A percentile compares a stretch with the other conserved stretches of the same genome.
Conservation (phyloP, 2,797 vertebrate species). For the Pyrocephalus nanus region DNA sequence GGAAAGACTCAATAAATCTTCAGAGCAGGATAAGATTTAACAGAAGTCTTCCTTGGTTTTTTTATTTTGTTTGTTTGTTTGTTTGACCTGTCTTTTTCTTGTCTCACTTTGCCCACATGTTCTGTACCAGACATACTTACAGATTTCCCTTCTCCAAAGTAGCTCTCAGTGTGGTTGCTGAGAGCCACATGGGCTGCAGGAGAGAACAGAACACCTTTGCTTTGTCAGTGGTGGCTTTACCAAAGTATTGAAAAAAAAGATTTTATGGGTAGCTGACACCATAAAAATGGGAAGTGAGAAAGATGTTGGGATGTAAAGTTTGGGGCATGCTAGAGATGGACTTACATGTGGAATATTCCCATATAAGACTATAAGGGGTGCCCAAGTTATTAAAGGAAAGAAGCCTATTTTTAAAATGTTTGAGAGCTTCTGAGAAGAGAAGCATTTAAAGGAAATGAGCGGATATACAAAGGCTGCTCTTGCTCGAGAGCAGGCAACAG, state of each 20-base stretch:
- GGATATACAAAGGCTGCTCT: background rate
- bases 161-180: background rate
- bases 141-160: background rate
- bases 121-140: background rate
- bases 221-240: background rate
- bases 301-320: background rate
- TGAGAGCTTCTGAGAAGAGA: background rate
- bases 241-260: background rate
- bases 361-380: rapidly evolving
- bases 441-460: background rate
- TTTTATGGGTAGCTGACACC: background rate
- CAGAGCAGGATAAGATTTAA: background rate
- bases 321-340: background rate
- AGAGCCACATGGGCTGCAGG: background rate
- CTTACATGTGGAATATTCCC: background rate
- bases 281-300: background rate
- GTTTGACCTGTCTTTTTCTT: background rate
- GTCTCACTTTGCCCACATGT: background rate
- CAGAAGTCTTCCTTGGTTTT: background rate
- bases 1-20: background rate
- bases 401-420: background rate
- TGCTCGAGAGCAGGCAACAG: background rate
- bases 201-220: background rate
- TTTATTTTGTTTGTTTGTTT: background rate
- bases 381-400: background rate